These are phyloP conservation scores for Apodemus agrarius DNA, from an alignment of 2,797 vertebrate species.

Conservation along the genomic window DNA sequence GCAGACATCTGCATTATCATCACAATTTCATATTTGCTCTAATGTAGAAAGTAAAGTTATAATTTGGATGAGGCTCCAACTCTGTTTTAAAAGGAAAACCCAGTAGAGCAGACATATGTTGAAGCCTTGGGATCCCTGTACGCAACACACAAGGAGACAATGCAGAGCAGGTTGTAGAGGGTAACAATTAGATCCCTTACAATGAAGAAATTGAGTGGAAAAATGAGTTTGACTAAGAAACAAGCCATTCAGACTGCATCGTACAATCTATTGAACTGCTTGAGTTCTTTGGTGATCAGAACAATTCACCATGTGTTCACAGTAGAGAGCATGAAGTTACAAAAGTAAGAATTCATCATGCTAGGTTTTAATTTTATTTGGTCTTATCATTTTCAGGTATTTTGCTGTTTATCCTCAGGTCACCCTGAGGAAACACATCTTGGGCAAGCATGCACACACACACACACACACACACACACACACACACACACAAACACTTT, in stretches of 20 bases:
- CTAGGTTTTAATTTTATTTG: not conserved
- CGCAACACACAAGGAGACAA: too few relatives aligned
- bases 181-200: not conserved
- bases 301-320: not conserved
- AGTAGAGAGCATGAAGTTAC: not conserved
- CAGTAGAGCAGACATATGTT: not conserved
- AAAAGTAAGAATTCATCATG: not conserved
- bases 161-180: too few relatives aligned
- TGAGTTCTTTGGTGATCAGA: not conserved
- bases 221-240: not conserved
- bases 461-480: too few relatives aligned
- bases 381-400: not conserved
- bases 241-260: too few relatives aligned
- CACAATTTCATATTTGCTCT: not conserved
- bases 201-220: not conserved
- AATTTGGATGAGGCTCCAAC: not conserved
- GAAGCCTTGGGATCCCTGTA: rapidly evolving
- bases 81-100: not conserved
- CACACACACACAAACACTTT: not conserved
- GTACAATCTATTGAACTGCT: not conserved
- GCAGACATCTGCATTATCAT: not conserved
- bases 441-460: too few relatives aligned
- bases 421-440: not conserved
- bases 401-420: not conserved
- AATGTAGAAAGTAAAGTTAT: not conserved